Percentiles rank a stretch among this genome's conserved stretches.
These are phyloP conservation scores for Percopsis transmontana DNA, from an alignment of 2,113 vertebrate species.

Conservation along the genomic window DNA sequence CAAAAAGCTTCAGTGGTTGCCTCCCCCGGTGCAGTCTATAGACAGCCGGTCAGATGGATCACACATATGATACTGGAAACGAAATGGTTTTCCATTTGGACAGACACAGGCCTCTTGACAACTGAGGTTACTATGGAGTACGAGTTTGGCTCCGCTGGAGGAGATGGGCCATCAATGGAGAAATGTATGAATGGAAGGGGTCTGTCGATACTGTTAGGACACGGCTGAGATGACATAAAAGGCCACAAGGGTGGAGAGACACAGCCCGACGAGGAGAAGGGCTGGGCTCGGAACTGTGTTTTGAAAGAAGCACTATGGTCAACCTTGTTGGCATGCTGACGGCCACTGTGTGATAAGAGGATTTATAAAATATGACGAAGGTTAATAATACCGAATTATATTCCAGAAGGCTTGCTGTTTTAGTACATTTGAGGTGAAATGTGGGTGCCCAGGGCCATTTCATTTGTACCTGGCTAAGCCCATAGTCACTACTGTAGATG, in stretches of 20 bases:
- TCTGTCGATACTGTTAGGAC: constrained; percentile 53
- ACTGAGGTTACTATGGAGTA: constrained; percentile 40
- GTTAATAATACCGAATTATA: no score
- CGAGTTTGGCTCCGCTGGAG: not conserved
- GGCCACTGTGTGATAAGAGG: no score
- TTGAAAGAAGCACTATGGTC: no score
- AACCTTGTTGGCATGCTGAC: no score
- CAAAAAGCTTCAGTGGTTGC: constrained; percentile 63
- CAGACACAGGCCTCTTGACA: constrained; percentile 37
- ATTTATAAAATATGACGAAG: no score
- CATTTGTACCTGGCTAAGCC: no score
- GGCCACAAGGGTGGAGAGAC: not conserved
- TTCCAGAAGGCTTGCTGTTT: no score
- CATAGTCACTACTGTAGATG: not conserved
- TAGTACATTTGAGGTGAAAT: no score
- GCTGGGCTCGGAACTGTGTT: not conserved
- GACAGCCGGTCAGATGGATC: constrained; percentile 62
- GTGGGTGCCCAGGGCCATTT: no score
- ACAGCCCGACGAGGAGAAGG: not conserved
- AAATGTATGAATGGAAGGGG: constrained; percentile 49
- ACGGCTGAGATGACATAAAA: constrained; percentile 35
- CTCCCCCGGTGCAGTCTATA: constrained; percentile 10
- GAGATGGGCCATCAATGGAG: constrained; percentile 53
- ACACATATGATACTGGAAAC: constrained; percentile 47
- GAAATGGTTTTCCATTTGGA: not conserved